Evolutionary conservation across 2,888 invertebrate species (phyloP).

Genomic region (Limenitis camilla): DNA sequence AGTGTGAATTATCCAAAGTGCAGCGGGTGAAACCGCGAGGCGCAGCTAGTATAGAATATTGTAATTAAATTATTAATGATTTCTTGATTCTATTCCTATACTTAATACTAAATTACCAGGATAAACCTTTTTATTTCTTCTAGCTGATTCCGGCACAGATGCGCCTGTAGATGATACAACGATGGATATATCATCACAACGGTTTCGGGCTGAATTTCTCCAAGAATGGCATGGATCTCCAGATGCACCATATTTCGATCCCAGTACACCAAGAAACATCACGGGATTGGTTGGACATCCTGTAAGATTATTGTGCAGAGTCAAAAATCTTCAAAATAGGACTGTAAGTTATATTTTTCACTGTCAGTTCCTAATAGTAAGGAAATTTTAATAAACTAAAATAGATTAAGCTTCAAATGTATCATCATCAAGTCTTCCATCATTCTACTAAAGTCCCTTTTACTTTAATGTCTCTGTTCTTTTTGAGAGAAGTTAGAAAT

Average conservation of each 20-base stretch:
- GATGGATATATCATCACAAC: constrained; percentile 58
- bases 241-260: constrained; percentile 85
- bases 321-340: constrained; percentile 90
- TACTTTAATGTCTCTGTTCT: too few relatives aligned
- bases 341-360: constrained; percentile 79
- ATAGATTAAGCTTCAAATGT: too few relatives aligned
- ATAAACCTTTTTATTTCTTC: constrained; percentile 1
- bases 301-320: constrained; percentile 86
- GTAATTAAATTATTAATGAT: too few relatives aligned
- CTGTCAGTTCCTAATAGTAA: neutral
- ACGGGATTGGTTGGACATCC: constrained; percentile 91
- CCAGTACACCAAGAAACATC: constrained; percentile 84
- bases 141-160: constrained; percentile 75
- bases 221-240: constrained; percentile 59
- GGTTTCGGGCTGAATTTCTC: constrained; percentile 61
- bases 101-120: neutral
- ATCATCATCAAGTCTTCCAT: too few relatives aligned
- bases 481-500: too few relatives aligned
- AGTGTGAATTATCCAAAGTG: too few relatives aligned
- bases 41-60: too few relatives aligned
- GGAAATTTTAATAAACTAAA: too few relatives aligned
- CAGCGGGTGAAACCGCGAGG: too few relatives aligned
- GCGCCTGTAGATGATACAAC: constrained; percentile 72
- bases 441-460: too few relatives aligned
- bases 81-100: too few relatives aligned